Conservation (phyloP, 1,140 invertebrate genomes). For the Batillaria attramentaria region DNA sequence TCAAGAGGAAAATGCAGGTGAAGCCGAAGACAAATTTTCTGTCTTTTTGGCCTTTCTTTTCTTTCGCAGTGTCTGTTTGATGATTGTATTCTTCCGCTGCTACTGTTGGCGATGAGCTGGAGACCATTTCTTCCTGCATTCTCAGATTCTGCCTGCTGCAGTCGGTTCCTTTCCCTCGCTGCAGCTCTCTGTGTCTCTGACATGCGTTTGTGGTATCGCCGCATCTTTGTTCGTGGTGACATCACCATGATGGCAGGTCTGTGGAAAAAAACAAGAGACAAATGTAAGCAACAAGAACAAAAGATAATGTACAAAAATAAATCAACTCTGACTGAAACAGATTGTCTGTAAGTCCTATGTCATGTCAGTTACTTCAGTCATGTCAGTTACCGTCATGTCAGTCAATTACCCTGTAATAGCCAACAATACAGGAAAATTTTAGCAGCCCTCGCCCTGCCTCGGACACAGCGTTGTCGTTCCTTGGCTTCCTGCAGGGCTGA, state of each 20-base stretch:
- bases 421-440: not conserved
- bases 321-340: not conserved
- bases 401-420: conserved; percentile 1
- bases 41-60: not conserved
- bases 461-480: no score
- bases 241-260: not conserved
- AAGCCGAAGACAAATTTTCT: not conserved
- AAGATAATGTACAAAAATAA: conserved; percentile 1
- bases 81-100: conserved; percentile 1
- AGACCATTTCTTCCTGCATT: conserved; percentile 3
- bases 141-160: not conserved
- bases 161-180: not conserved
- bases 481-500: no score
- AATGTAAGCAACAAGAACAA: conserved; percentile 3
- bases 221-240: not conserved
- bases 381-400: conserved; percentile 2
- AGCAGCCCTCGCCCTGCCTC: no score
- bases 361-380: not conserved
- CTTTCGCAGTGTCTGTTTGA: not conserved
- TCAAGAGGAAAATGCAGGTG: not conserved
- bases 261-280: not conserved
- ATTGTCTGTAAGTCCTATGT: not conserved
- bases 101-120: not conserved
- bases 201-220: not conserved
- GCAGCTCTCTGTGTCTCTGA: not conserved